A percentile compares a stretch with the other conserved stretches of the same genome.
Evolutionary conservation across 1,140 invertebrate species (phyloP).

Genomic region (Phymorhynchus buccinoides): DNA sequence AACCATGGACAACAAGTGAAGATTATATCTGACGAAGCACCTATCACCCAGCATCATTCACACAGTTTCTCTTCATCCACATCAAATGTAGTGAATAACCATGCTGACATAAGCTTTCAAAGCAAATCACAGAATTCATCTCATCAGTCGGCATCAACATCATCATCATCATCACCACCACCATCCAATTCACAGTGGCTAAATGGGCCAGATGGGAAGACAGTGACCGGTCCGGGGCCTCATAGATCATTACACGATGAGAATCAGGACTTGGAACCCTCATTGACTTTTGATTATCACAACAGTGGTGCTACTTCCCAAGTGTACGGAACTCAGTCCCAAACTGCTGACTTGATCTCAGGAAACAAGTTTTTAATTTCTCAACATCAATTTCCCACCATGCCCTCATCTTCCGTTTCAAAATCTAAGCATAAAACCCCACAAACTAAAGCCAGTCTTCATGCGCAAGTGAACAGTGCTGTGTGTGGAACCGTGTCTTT

Average conservation of each 20-base stretch:
- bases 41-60: not conserved
- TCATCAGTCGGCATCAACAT: not conserved
- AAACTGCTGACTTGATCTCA: slow-evolving; percentile 22
- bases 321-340: not conserved
- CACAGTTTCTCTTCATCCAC: not conserved
- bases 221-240: not conserved
- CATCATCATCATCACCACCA: not conserved
- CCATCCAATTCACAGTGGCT: not conserved
- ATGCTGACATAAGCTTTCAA: not conserved
- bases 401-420: not conserved
- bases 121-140: not conserved
- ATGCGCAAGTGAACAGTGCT: not conserved
- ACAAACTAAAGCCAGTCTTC: not conserved
- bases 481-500: not conserved
- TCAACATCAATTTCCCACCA: not conserved
- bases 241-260: not conserved
- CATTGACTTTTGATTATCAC: not conserved
- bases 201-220: not conserved
- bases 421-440: not conserved
- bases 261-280: not conserved
- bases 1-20: not conserved
- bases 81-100: not conserved
- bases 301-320: not conserved
- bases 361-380: not conserved
- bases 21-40: not conserved